Percentiles rank a stretch among this genome's conserved stretches.
phyloP scores from a whole-genome alignment of 2,888 invertebrate species.

The Seladonia tumulorum region DNA sequence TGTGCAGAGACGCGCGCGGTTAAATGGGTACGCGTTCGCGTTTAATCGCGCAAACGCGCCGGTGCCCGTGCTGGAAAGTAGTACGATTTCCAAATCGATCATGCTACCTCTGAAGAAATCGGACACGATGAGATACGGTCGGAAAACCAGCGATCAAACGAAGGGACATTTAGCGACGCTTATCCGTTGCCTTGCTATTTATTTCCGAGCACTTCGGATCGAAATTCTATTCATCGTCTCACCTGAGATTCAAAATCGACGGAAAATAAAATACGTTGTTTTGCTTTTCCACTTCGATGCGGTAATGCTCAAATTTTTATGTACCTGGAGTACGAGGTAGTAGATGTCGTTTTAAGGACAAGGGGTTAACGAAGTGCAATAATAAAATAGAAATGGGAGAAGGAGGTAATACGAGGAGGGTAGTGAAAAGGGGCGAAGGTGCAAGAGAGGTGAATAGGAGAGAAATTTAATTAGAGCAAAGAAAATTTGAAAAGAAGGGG shows the following conservation, averaged over 20 bases:
- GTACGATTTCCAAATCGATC: conserved; percentile 56
- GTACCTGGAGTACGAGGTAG: not conserved
- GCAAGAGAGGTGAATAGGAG: not conserved
- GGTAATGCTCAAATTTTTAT: too few relatives aligned
- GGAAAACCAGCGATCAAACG: too few relatives aligned
- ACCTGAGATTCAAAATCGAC: too few relatives aligned
- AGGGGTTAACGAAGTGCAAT: not conserved
- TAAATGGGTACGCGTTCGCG: conserved; percentile 63
- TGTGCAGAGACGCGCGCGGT: conserved; percentile 45
- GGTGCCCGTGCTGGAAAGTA: conserved; percentile 45
- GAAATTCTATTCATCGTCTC: too few relatives aligned
- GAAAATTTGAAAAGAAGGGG: not conserved
- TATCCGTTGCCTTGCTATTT: too few relatives aligned
- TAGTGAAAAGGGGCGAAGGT: not conserved
- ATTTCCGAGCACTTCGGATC: too few relatives aligned
- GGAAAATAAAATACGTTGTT: too few relatives aligned
- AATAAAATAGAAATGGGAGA: not conserved
- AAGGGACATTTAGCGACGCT: too few relatives aligned
- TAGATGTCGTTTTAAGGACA: not conserved
- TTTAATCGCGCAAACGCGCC: conserved; percentile 58
- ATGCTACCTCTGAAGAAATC: not conserved
- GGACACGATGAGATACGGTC: not conserved
- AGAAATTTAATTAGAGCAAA: not conserved
- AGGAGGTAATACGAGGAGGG: not conserved
- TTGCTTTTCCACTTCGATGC: too few relatives aligned